Conservation (phyloP, 2,113 vertebrate species). For the Sporophila hypoxantha region DNA sequence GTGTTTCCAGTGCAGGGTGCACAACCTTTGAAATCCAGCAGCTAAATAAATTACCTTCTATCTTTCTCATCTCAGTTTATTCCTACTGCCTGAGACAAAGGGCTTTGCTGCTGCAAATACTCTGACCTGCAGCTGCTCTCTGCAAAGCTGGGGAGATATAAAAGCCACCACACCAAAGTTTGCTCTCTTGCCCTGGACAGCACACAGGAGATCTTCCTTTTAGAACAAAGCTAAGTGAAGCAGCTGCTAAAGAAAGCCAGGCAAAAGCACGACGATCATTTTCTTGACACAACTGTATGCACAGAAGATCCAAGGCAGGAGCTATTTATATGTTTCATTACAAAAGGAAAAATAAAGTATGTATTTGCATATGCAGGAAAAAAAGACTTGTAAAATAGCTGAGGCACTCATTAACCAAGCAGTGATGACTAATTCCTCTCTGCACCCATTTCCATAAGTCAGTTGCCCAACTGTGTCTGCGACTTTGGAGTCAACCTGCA, state of each 20-base stretch:
- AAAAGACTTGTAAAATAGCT: background rate
- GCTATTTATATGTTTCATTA: slow-evolving; percentile 8
- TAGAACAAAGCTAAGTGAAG: background rate
- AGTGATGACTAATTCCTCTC: slow-evolving; percentile 30
- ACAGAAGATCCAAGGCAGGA: background rate
- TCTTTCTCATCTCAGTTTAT: slow-evolving; percentile 21
- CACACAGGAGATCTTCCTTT: background rate
- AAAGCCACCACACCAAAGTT: background rate
- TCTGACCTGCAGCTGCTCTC: background rate
- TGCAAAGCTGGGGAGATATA: background rate
- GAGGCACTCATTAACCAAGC: slow-evolving; percentile 5
- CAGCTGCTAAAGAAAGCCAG: background rate
- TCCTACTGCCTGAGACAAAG: background rate
- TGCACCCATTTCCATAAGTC: slow-evolving; percentile 23
- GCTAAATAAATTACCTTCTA: background rate
- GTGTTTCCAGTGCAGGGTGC: background rate
- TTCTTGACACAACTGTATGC: background rate
- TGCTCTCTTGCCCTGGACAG: background rate
- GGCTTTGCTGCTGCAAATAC: background rate
- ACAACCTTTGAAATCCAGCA: background rate
- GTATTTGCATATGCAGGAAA: slow-evolving; percentile 32
- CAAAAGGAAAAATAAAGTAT: background rate
- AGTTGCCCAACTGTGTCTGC: slow-evolving; percentile 28
- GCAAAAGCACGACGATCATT: background rate
- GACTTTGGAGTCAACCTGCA: background rate